Evolutionary conservation across 2,797 vertebrate species (phyloP), one percentile per base, ranked within the genome.

Genomic region (Threskiornis aethiopicus): DNA sequence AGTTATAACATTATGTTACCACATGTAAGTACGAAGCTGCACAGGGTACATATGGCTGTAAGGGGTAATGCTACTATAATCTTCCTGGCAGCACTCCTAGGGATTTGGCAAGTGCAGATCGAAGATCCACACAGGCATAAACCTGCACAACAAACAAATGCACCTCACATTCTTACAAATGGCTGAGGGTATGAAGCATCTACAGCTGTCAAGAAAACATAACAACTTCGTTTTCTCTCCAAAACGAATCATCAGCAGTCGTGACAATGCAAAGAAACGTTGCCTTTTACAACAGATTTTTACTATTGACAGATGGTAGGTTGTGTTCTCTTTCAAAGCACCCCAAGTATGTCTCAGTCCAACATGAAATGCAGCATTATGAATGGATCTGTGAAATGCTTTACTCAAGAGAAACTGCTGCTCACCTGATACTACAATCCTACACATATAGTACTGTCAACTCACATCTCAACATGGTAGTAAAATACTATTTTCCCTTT

Each of bases 1-100:
- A 88, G 47, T 76, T 81, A 31, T 16, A 52, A 87, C 46, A 39
- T 44, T 57, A 73, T 13, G 61, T n/a, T 73, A 44, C 47, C 46
- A 69, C 42, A 76, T 3, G 5, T 35, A 80, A 91, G 59, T 24
- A 87, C 25, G 77, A 84, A 91, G 91, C 62, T 86, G 69, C 58
- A 75, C 10, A 41, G 62, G 28, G 76, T 87, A 79, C 90, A 93
- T 95, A 94, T 82, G 90, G 91, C 66, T 89, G 51, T 25, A 85
- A 91, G 44, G 59, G 39, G 66, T 91, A 93, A 95, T 96, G 77
- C 94, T 84, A 46, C 88, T 80, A n/a, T 94, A 95, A 97, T 94
- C 95, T 70, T 77, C 84, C 84, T 46, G 81, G 73, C 77, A 80
- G 82, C 49, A 77, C 44, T 85, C 52, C 18, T 42, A 93, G 52